These are phyloP conservation scores for Drosophila eohydei DNA, from an alignment of 2,888 invertebrate genomes.

Conservation along the genomic window DNA sequence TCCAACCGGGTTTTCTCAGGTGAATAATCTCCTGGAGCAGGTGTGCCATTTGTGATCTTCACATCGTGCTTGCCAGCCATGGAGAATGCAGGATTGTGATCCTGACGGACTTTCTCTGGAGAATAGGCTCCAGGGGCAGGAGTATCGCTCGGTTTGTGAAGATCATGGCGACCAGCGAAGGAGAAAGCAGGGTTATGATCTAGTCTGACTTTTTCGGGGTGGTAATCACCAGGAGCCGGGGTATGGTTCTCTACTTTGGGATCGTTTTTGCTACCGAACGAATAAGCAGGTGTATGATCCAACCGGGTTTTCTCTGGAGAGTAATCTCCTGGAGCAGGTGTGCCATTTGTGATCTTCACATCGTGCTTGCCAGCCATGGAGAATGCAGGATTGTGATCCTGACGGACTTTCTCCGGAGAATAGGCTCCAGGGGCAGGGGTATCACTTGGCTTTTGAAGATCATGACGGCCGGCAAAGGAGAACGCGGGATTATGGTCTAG, in stretches of 20 bases:
- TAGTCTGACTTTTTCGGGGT: slow-evolving; percentile 85
- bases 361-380: slow-evolving; percentile 83
- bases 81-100: slow-evolving; percentile 86
- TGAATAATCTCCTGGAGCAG: slow-evolving; percentile 86
- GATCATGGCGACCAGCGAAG: slow-evolving; percentile 86
- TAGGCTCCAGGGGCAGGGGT: slow-evolving; percentile 88
- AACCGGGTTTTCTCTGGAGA: slow-evolving; percentile 86
- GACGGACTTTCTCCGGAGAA: slow-evolving; percentile 85
- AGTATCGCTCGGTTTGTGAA: slow-evolving; percentile 86
- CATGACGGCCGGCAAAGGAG: slow-evolving; percentile 88
- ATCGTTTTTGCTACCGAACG: slow-evolving; percentile 88
- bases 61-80: slow-evolving; percentile 85
- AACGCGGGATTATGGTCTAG: slow-evolving; percentile 86
- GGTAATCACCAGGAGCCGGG: slow-evolving; percentile 87
- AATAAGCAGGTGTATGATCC: slow-evolving; percentile 86
- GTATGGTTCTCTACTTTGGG: slow-evolving; percentile 83
- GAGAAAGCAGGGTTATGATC: slow-evolving; percentile 87
- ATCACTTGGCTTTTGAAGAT: slow-evolving; percentile 86
- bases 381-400: slow-evolving; percentile 86
- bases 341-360: slow-evolving; percentile 75
- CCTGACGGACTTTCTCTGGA: slow-evolving; percentile 85
- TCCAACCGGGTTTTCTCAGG: slow-evolving; percentile 87
- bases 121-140: slow-evolving; percentile 89
- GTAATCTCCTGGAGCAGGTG: slow-evolving; percentile 85
- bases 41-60: slow-evolving; percentile 86